Base-by-base conservation (phyloP, 2,888 invertebrate species). In the Oscheius onirici region DNA sequence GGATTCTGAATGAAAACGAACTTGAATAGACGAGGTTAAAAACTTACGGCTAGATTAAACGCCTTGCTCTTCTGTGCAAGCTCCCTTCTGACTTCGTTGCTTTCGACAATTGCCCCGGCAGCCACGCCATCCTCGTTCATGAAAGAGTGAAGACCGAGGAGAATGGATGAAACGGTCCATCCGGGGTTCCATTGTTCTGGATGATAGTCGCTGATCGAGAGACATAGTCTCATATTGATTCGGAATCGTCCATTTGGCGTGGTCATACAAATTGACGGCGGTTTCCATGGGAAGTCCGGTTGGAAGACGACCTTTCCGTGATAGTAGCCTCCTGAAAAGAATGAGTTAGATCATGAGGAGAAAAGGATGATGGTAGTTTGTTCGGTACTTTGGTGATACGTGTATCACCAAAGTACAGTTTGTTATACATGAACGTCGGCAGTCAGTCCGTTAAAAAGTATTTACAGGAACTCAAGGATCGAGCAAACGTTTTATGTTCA, bases 161-260 rank as follows among this genome's bases (percentile, higher is more conserved):
- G 91, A 86, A 99, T 99, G 0, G 97, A 97, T 0, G 95, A 94
- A 55, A 97, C 97, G 28, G 90, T 90, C 97, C 97, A 99, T 1
- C 97, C 95, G 11, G 99, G 99, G 90, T 99, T 99, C 99, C 99
- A 99, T 2, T 96, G 95, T 88, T 99, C 97, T 0, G 95, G 95
- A 89, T 96, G 96, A 88, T 93, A 96, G 89, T 96, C 95, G 69
- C 93, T 93, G 81, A 93, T 99, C 81, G 96, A 97, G 80, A 99
- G 91, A 90, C 99, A 99, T 75, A 99, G 81, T 70, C 90, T 89
- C 75, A 75, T 78, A 71, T 87, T 87, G 10, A 81, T 78, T 46
- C 81, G 69, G 68, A 80, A 80, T 70, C 92, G 88, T 72, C 99
- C 99, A 89, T 95, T 97, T 8, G 99, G 99, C 17, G 99, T 99